These are phyloP conservation scores for Plebejus argus DNA, from an alignment of 2,888 invertebrate species.

Conservation along the genomic window DNA sequence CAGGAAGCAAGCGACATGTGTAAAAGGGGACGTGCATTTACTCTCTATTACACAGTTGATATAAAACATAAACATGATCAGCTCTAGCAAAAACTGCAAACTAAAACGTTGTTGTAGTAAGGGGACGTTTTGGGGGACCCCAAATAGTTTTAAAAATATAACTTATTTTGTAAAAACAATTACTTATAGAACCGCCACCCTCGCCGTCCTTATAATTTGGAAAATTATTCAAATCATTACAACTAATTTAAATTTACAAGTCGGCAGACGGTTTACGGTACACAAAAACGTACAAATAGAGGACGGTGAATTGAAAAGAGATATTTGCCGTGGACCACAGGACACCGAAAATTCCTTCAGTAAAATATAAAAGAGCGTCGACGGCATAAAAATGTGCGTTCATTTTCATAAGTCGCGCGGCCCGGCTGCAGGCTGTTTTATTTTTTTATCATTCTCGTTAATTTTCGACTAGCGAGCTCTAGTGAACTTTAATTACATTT, in stretches of 20 bases:
- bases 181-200: neutral
- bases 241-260: constrained; percentile 34
- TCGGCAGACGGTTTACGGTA: constrained; percentile 37
- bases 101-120: too few relatives aligned
- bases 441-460: constrained; percentile 54
- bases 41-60: neutral
- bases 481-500: constrained; percentile 36
- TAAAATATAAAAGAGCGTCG: constrained; percentile 56
- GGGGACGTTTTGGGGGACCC: too few relatives aligned
- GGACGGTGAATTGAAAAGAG: constrained; percentile 51
- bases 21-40: constrained; percentile 28
- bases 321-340: constrained; percentile 60
- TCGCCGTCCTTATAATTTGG: neutral
- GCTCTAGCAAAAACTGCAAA: neutral
- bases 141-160: neutral
- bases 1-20: constrained; percentile 15
- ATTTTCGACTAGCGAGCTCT: constrained; percentile 48
- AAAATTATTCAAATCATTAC: constrained; percentile 1
- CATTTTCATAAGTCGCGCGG: constrained; percentile 57
- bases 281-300: constrained; percentile 52
- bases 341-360: constrained; percentile 65
- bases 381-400: constrained; percentile 57
- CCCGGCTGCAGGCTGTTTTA: constrained; percentile 46
- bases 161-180: neutral
- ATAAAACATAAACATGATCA: neutral